Base-by-base conservation (phyloP, 2,113 vertebrate species). In the Nibea albiflora region DNA sequence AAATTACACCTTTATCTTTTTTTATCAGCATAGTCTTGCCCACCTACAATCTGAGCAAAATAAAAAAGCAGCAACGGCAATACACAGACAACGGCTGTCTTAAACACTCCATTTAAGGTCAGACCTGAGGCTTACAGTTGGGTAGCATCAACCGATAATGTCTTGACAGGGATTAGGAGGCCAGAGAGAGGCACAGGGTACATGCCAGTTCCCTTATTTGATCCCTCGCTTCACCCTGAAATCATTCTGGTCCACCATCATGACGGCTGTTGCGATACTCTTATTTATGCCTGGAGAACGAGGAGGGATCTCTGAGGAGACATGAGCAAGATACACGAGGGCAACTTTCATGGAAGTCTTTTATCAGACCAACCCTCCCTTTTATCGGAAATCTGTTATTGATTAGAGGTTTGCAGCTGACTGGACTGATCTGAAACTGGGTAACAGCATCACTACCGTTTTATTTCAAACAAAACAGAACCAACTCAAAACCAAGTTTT, bases 1-100 rank as follows among this genome's bases (percentile, higher is more conserved):
- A 69, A 62, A 69, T 63, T 54, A 81, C 56, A 76, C 16, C 3
- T 61, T 81, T 69, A 74, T 74, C 71, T 35, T 20, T 68, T 68
- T 14, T 61, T 19, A 75, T 62, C 17, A 50, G 49, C 6, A 50
- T 19, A 6, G 16, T 72, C 65, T 19, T 35, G 20, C 20, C 12
- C 17, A 42, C 17, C 44, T 28, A 20, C 50, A 20, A 9, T 19
- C 50, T 52, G 17, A 52, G 50, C 8, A n/a, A 52, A 7, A 17
- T 3, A 52, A 20, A 15, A 4, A 52, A 52, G 19, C 19, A 50
- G 15, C 20, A 4, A n/a, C n/a, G 50, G 17, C 19, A n/a, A 20
- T n/a, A 53, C n/a, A 54, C 20, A 54, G 20, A 53, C 52, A 53
- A 4, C 9, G 10, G 3, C 50, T n/a, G 49, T 19, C 7, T 50